Conservation (phyloP, 2,888 invertebrate species). For the Pomacea canaliculata region DNA sequence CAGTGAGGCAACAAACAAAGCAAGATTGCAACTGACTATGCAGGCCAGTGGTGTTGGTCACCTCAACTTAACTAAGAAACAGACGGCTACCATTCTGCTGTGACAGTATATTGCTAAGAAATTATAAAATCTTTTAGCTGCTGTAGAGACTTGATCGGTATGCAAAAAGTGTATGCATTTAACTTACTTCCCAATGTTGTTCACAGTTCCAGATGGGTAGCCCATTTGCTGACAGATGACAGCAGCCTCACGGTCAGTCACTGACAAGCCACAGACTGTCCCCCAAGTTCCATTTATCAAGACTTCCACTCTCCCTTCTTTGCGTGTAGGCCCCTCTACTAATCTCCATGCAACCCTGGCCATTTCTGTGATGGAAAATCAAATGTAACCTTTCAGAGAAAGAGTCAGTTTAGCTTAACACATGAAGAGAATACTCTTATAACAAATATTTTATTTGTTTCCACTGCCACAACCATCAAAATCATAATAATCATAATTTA, state of each 20-base stretch:
- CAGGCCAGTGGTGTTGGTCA: no score
- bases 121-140: no score
- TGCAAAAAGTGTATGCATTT: no score
- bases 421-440: background rate
- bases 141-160: no score
- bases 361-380: conserved; percentile 4
- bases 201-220: conserved; percentile 43
- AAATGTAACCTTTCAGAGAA: background rate
- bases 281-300: conserved; percentile 82
- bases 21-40: no score
- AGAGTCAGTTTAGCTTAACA: background rate
- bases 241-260: conserved; percentile 45
- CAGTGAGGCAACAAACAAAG: no score
- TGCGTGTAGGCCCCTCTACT: background rate
- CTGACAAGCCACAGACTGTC: conserved; percentile 77
- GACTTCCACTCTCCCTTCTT: conserved; percentile 78
- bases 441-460: no score
- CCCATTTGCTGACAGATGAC: conserved; percentile 54
- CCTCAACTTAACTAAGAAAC: no score
- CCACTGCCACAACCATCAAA: no score
- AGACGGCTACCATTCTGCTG: no score
- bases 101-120: no score
- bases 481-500: conserved; percentile 18
- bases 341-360: conserved; percentile 15
- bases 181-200: background rate